Evolutionary conservation across 2,888 invertebrate genomes (phyloP), one percentile per base, ranked within the genome.

Genomic region (Agrochola lychnidis): DNA sequence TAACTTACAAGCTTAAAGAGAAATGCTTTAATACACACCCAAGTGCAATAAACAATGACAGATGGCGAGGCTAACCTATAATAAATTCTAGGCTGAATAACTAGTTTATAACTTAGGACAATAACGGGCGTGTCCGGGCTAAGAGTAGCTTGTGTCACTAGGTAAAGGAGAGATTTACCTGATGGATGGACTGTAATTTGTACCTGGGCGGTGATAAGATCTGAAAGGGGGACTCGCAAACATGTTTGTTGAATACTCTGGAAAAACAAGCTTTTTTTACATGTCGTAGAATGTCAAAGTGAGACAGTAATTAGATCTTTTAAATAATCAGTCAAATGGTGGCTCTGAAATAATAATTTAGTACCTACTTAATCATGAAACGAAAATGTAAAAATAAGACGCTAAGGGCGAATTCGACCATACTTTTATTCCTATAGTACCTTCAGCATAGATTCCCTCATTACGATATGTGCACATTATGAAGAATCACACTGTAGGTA

Each of bases 21-120:
- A 81, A 84, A 83, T 84, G 70, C 70, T 76, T 81, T 71, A 83
- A 81, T 76, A 81, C 64, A 80, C 66, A 73, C 66, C 56, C 42
- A 64, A 72, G 25, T 83, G 56, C 73, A 57, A 70, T 81, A 71
- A 68, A 84, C 82, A 83, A 48, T 40, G 83, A 84, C 64, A 73
- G 85, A 81, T 71, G 66, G 76, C 6, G 9, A 40, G 57, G 48
- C 76, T 56, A 62, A 70, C 40, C 51, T n/a, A 42, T 51, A 25
- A 83, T 82, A 72, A 81, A 81, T 84, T 62, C 56, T 56, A 51
- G 19, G 25, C 14, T 84, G 73, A 83, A 75, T 82, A 81, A 67
- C 76, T 76, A 51, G 82, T 70, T 81, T 73, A 83, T 70, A 83
- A 81, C 61, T 84, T 59, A 56, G 56, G 56, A 82, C 80, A 84